phyloP scores from a whole-genome alignment of 2,888 invertebrate species.

The Protodeltote pygarga region DNA sequence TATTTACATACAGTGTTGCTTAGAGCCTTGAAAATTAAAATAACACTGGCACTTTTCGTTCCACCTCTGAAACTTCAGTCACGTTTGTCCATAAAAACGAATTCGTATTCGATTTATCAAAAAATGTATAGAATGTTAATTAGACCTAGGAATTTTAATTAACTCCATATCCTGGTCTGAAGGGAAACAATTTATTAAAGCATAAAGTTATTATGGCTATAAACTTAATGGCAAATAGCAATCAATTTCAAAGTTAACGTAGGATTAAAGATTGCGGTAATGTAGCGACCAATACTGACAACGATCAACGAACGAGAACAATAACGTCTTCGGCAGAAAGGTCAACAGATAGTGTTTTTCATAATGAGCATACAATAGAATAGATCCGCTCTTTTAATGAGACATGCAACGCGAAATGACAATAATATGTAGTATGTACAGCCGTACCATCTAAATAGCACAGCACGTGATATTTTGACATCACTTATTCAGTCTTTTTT shows the following conservation, averaged over 20 bases:
- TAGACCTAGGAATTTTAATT: constrained; percentile 12
- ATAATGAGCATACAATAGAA: constrained; percentile 21
- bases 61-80: constrained; percentile 13
- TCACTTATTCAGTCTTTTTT: constrained; percentile 24
- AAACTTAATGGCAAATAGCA: neutral
- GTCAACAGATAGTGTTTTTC: constrained; percentile 29
- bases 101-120: constrained; percentile 23
- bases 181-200: constrained; percentile 5
- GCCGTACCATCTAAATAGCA: constrained; percentile 19
- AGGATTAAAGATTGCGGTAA: neutral
- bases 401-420: constrained; percentile 28
- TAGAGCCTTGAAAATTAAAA: constrained; percentile 24
- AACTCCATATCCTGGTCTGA: constrained; percentile 10
- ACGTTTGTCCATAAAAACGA: constrained; percentile 25
- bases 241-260: neutral
- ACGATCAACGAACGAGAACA: constrained; percentile 20
- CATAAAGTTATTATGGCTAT: constrained; percentile 2
- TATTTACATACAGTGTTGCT: constrained; percentile 4
- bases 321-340: constrained; percentile 14
- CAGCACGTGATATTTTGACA: constrained; percentile 41
- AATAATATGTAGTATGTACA: constrained; percentile 21
- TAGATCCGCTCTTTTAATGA: constrained; percentile 9
- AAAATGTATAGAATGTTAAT: constrained; percentile 20
- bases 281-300: constrained; percentile 3
- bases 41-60: constrained; percentile 13